Evolutionary conservation across 2,888 invertebrate genomes (phyloP).

Genomic region (Drosophila limbata): DNA sequence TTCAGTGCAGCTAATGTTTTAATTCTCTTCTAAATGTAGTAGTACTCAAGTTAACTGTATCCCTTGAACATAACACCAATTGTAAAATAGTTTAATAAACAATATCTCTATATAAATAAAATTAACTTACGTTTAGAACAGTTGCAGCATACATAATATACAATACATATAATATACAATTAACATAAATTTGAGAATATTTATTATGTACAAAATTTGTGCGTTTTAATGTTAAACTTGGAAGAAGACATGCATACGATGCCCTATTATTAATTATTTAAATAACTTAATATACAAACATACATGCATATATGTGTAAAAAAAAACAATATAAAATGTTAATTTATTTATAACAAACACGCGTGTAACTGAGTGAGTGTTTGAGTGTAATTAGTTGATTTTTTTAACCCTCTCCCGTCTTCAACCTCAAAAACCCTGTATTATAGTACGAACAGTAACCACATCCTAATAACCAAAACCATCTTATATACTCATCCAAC

Average conservation of each 20-base stretch:
- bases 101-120: conserved; percentile 1
- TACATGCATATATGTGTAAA: not conserved
- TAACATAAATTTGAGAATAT: conserved; percentile 36
- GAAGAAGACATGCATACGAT: conserved; percentile 72
- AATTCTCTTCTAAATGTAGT: conserved; percentile 43
- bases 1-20: conserved; percentile 50
- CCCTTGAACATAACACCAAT: conserved; percentile 11
- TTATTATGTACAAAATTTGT: conserved; percentile 71
- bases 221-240: conserved; percentile 72
- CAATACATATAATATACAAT: conserved; percentile 1
- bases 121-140: conserved; percentile 27
- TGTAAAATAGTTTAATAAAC: conserved; percentile 63
- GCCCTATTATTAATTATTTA: conserved; percentile 58
- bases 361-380: conserved; percentile 34
- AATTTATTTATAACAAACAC: conserved; percentile 67
- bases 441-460: conserved; percentile 44
- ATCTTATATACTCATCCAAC: conserved; percentile 7
- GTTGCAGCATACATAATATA: conserved; percentile 34
- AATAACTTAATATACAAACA: conserved; percentile 27
- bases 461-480: not conserved
- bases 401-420: not conserved
- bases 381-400: conserved; percentile 44
- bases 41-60: conserved; percentile 42
- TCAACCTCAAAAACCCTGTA: conserved; percentile 40
- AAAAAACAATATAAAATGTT: conserved; percentile 56